Evolutionary conservation across 2,797 vertebrate genomes (phyloP), one percentile per base, ranked within the genome.

Genomic region (Cynodonichthys magdalenae): DNA sequence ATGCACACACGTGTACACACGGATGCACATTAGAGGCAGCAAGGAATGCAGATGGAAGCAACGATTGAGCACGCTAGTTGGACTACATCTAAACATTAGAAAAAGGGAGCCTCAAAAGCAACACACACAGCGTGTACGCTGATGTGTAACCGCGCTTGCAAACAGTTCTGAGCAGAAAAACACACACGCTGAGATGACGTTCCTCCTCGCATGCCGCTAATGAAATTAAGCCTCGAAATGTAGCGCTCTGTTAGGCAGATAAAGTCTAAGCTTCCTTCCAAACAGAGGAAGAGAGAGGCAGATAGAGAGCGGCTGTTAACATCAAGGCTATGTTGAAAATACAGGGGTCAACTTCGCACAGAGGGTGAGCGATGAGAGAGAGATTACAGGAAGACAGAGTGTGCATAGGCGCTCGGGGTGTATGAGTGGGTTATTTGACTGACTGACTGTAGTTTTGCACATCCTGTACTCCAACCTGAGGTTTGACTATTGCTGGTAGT

Each of bases 151-250:
- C 19, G 44, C 34, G 61, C 27, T 27, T 36, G 53, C 42, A 44
- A 36, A 27, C 52, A 51, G 57, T 39, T 36, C 58, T 66, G 65
- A 45, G 6, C 19, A 28, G 60, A 34, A 34, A 74, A 62, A 45
- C 41, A 59, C 72, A 70, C 74, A 73, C 50, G 31, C 61, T 69
- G 24, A 15, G 58, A 77, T 74, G 75, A 77, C 53, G 56, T 67
- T 75, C 79, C 82, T 85, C 67, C 67, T 81, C 9, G 74, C 83
- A 80, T 88, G 81, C 77, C 75, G 34, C 79, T 87, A 87, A 89
- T 87, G 63, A 83, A 85, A 88, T 90, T 83, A 88, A 72, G 84
- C 75, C 50, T 74, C 65, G 69, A 83, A 87, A 77, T 69, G 66
- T 65, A 80, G 69, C 36, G 69, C 78, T 81, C 54, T 45, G 74